Conservation (phyloP, 1,140 invertebrate species). For the Gerris buenoi region DNA sequence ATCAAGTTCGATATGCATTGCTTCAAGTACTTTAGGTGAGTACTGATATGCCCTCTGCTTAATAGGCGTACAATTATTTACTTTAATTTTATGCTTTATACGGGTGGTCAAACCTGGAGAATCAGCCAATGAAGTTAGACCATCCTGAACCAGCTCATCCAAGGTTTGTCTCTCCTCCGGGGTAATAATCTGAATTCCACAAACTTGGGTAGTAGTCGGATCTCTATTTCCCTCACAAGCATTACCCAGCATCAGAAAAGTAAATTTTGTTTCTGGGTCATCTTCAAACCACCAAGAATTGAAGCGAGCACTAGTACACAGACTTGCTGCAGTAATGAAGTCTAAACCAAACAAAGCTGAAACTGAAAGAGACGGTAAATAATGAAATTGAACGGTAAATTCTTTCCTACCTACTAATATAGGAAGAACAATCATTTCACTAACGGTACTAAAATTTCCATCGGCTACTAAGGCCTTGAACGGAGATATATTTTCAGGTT, state of each 20-base stretch:
- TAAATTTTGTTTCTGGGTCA: background rate
- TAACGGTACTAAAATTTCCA: background rate
- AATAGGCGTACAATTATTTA: conserved; percentile 22
- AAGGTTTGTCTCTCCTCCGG: background rate
- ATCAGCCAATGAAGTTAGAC: background rate
- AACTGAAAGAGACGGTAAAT: background rate
- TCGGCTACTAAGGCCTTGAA: background rate
- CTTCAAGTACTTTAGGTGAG: conserved; percentile 17
- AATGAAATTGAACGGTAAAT: background rate
- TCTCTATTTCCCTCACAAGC: too few relatives aligned
- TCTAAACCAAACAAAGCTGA: background rate
- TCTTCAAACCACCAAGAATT: background rate
- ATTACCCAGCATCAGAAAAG: too few relatives aligned
- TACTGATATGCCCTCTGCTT: conserved; percentile 22
- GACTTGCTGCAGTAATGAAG: background rate
- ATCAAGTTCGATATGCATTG: conserved; percentile 22
- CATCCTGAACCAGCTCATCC: background rate
- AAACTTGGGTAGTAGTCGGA: background rate
- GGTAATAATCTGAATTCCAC: background rate
- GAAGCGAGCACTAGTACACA: background rate
- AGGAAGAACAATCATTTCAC: background rate
- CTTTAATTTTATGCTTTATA: conserved; percentile 24
- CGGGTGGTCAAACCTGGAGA: conserved; percentile 6
- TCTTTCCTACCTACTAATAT: background rate
- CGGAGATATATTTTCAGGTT: background rate